These are phyloP conservation scores for Hyla sarda DNA, from an alignment of 2,113 vertebrate genomes.

Conservation along the genomic window DNA sequence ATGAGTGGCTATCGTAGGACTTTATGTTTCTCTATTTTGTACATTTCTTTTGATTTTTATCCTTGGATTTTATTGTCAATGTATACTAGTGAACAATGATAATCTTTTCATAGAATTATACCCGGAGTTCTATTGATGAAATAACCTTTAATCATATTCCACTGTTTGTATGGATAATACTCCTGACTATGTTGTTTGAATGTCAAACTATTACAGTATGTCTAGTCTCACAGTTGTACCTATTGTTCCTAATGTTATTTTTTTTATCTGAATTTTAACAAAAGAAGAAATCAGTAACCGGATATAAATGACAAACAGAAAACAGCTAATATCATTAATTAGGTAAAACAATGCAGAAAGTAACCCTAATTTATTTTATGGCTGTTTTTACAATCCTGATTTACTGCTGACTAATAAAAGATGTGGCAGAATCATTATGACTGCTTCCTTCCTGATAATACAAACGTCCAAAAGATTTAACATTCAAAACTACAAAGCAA, in stretches of 20 bases:
- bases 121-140: neutral
- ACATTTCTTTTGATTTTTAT: neutral
- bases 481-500: conserved; percentile 37
- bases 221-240: neutral
- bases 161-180: neutral
- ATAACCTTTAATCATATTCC: neutral
- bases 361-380: conserved; percentile 24
- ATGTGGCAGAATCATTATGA: conserved; percentile 42
- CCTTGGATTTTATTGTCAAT: neutral
- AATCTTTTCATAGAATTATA: neutral
- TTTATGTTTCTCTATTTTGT: neutral
- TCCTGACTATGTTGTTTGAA: neutral
- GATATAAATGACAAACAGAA: neutral
- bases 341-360: conserved; percentile 2
- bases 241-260: neutral
- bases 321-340: conserved; percentile 13
- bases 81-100: neutral
- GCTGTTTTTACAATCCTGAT: conserved; percentile 3
- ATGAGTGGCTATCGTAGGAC: neutral
- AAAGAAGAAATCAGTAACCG: neutral
- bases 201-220: neutral
- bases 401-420: conserved; percentile 42
- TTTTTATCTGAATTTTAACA: neutral
- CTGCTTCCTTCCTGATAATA: conserved; percentile 12
- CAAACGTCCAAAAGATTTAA: conserved; percentile 45